Evolutionary conservation across 2,888 invertebrate species (phyloP), one percentile per base, ranked within the genome.

Genomic region (Caenorhabditis sulstoni): DNA sequence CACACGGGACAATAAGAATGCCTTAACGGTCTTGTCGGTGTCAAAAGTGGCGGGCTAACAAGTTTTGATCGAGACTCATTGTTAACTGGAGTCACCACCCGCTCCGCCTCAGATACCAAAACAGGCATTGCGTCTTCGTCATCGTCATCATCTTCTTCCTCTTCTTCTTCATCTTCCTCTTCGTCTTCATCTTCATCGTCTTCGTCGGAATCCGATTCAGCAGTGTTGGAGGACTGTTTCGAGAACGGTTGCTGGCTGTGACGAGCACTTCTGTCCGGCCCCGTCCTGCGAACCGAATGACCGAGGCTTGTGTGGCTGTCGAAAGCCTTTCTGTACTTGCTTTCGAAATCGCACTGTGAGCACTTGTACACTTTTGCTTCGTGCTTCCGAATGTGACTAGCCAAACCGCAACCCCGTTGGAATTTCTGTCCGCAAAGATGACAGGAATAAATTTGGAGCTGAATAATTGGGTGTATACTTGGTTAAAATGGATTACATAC

Each of bases 401-500:
- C 67, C 29, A 68, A 44, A 12, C 67, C 67, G 23, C 67, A 68
- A 18, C 58, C 67, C 39, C 58, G 20, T 3, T 18, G 11, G 58
- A 68, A 68, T 5, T 0, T 4, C 11, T 58, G 22, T 9, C 29
- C 18, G 20, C 67, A 68, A 1, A 50, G 12, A 22, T 67, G 57
- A 5, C 47, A 47, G 20, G n/a, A 18, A 44, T 7, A 1, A 39
- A 14, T 41, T 58, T 1, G 11, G 37, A 8, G 14, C 14, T 11
- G 8, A 7, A 5, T 11, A 50, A 50, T 11, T 12, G n/a, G n/a
- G n/a, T n/a, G n/a, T n/a, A n/a, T n/a, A n/a, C n/a, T n/a, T n/a
- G n/a, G n/a, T n/a, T n/a, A n/a, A n/a, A n/a, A n/a, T n/a, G n/a
- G n/a, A n/a, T n/a, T n/a, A n/a, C n/a, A n/a, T n/a, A n/a, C n/a